Percentiles rank a stretch among this genome's conserved stretches.
Conservation (phyloP, 2,888 invertebrate species). For the Adelognathus sp. region DNA sequence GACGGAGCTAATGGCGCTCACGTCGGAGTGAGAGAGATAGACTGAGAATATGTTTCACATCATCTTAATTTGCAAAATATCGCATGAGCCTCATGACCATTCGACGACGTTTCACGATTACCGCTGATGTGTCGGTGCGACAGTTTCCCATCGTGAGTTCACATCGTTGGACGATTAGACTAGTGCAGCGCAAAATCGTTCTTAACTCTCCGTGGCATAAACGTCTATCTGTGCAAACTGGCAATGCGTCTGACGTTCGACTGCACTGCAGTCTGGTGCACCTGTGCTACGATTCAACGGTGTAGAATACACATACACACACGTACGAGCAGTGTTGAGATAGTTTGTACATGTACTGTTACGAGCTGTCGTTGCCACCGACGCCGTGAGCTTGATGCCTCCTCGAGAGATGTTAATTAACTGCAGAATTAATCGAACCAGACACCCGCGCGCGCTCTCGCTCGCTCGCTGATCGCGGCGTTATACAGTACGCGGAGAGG, state of each 20-base stretch:
- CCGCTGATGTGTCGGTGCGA: conserved; percentile 14
- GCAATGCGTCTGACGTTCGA: not conserved
- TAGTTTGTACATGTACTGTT: conserved; percentile 20
- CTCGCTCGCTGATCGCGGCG: not conserved
- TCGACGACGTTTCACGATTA: conserved; percentile 9
- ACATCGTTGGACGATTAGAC: not conserved
- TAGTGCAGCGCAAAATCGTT: not conserved
- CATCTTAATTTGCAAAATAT: too few species aligned
- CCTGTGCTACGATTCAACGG: not conserved
- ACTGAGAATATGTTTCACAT: too few species aligned
- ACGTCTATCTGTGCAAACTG: not conserved
- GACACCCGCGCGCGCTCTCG: conserved; percentile 55
- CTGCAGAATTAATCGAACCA: conserved; percentile 63
- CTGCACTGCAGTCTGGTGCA: not conserved
- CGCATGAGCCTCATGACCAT: too few species aligned
- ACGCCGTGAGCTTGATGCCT: conserved; percentile 47
- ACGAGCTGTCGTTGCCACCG: conserved; percentile 37
- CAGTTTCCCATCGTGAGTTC: not conserved
- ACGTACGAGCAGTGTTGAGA: not conserved
- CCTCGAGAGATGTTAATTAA: conserved; percentile 65
- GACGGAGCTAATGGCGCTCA: too few species aligned
- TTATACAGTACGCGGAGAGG: conserved; percentile 11
- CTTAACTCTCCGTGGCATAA: not conserved
- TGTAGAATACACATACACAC: not conserved
- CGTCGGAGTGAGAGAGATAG: too few species aligned